Evolutionary conservation across 2,888 invertebrate species (phyloP).

Genomic region (Conistra vaccinii): DNA sequence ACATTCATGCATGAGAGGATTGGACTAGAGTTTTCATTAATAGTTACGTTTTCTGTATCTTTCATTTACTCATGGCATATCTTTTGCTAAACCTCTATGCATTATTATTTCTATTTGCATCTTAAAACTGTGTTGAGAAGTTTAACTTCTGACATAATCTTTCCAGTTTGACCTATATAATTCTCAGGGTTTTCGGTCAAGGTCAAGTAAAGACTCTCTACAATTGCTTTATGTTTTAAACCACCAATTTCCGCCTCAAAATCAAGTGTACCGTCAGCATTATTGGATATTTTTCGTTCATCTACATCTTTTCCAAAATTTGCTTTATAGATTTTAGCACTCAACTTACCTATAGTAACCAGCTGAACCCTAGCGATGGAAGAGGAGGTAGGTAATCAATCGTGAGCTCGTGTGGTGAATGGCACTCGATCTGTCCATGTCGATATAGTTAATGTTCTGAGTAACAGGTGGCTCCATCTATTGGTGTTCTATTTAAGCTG

Average conservation of each 20-base stretch:
- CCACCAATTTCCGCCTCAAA: background rate
- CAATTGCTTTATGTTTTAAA: background rate
- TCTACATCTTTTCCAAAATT: background rate
- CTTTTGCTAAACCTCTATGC: background rate
- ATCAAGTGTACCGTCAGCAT: background rate
- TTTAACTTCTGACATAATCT: conserved; percentile 16
- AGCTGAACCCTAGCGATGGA: background rate
- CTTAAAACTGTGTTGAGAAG: background rate
- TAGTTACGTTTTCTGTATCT: background rate
- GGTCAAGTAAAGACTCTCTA: background rate
- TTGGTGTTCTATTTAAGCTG: conserved; percentile 50
- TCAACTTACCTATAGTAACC: background rate
- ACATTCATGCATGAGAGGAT: conserved; percentile 10
- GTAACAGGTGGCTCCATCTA: conserved; percentile 63
- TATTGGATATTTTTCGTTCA: background rate
- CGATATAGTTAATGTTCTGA: conserved; percentile 55
- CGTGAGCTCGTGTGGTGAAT: conserved; percentile 43
- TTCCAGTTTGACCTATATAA: conserved; percentile 4
- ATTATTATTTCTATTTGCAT: background rate
- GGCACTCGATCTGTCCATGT: conserved; percentile 59
- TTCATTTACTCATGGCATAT: background rate
- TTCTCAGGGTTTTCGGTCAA: conserved; percentile 18
- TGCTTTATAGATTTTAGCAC: conserved; percentile 1
- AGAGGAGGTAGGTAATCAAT: conserved; percentile 46
- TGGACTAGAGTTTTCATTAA: background rate